These are phyloP conservation scores for Elachura formosa DNA, from an alignment of 2,113 vertebrate genomes.

Conservation along the genomic window DNA sequence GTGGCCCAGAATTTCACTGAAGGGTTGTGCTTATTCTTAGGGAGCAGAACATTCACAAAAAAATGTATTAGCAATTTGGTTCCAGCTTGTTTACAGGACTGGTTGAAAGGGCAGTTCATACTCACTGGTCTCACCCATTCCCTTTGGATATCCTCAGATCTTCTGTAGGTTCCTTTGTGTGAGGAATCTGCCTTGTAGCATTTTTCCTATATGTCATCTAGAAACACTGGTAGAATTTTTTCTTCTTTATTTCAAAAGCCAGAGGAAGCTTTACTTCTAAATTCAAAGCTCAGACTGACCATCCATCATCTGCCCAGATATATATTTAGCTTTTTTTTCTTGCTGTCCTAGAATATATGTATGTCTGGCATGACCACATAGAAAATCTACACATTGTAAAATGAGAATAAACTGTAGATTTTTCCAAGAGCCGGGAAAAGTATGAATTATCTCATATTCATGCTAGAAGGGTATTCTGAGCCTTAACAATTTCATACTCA, in stretches of 20 bases:
- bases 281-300: background rate
- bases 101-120: background rate
- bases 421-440: background rate
- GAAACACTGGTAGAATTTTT: background rate
- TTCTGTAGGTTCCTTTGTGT: background rate
- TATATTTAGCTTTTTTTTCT: background rate
- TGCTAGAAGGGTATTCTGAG: background rate
- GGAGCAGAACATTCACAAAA: slow-evolving; percentile 1
- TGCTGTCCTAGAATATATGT: background rate
- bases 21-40: background rate
- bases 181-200: background rate
- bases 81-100: background rate
- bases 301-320: background rate
- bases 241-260: background rate
- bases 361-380: background rate
- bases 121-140: background rate
- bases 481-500: background rate
- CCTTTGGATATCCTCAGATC: background rate
- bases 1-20: background rate
- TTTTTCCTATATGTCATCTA: background rate
- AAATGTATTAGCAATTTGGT: background rate
- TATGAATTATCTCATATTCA: background rate
- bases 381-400: background rate
- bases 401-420: background rate
- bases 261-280: background rate